Evolutionary conservation across 2,797 vertebrate species (phyloP).

Genomic region (Lemur catta): DNA sequence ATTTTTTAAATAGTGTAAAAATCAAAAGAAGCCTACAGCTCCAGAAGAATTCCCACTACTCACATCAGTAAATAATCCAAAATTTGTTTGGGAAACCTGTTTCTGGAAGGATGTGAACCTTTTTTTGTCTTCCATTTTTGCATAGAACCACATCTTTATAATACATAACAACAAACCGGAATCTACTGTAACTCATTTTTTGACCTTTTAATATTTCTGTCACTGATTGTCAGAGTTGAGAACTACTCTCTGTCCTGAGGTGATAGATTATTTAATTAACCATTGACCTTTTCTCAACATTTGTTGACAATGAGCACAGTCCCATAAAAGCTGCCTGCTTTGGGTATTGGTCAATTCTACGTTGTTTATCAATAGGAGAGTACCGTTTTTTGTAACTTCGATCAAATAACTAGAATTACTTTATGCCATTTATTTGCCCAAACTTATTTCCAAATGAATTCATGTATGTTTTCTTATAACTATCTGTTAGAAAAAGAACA

Average conservation of each 20-base stretch:
- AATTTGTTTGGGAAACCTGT: constrained; percentile 60
- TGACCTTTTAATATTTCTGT: constrained; percentile 99
- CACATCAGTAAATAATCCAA: constrained; percentile 30
- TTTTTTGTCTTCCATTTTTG: constrained; percentile 55
- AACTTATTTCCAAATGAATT: constrained; percentile 49
- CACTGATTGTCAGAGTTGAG: constrained; percentile 94
- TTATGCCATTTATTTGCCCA: constrained; percentile 48
- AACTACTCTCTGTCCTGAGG: constrained; percentile 94
- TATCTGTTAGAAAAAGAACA: constrained; percentile 35
- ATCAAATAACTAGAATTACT: constrained; percentile 49
- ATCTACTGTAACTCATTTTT: constrained; percentile 93
- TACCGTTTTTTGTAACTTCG: constrained; percentile 44
- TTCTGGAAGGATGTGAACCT: constrained; percentile 67
- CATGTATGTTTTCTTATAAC: background rate
- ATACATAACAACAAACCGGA: constrained; percentile 83
- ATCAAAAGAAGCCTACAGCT: background rate
- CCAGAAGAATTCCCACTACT: background rate
- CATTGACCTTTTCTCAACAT: constrained; percentile 99
- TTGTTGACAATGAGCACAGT: constrained; percentile 95
- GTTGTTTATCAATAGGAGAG: constrained; percentile 70
- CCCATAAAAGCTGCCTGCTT: constrained; percentile 91
- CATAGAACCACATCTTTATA: constrained; percentile 82
- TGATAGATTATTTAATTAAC: constrained; percentile 99
- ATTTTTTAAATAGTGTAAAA: constrained; percentile 25
- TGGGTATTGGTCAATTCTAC: constrained; percentile 88